Conservation (phyloP, 1,140 invertebrate species). For the Tetragnatha versicolor region DNA sequence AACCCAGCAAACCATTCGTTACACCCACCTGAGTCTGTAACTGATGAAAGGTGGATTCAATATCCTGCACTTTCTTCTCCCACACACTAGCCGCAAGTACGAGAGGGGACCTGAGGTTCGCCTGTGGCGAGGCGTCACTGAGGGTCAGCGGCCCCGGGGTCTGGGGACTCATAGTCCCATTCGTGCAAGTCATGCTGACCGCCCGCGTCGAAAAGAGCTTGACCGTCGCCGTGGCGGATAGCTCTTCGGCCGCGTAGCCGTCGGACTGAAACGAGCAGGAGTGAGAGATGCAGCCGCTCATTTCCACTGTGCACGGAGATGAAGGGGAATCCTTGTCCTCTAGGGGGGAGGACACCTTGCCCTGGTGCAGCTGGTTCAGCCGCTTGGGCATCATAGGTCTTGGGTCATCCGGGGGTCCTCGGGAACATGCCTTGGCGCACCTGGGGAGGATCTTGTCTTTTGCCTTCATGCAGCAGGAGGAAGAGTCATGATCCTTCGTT, state of each 20-base stretch:
- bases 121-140: slow-evolving; percentile 45
- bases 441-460: not conserved
- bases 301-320: slow-evolving; percentile 50
- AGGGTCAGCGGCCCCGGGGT: slow-evolving; percentile 35
- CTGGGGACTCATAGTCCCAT: slow-evolving; percentile 43
- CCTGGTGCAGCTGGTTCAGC: slow-evolving; percentile 17
- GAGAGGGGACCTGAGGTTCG: slow-evolving; percentile 43
- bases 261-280: slow-evolving; percentile 52
- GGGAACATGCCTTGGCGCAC: slow-evolving; percentile 5
- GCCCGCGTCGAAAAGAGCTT: slow-evolving; percentile 43
- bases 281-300: slow-evolving; percentile 47
- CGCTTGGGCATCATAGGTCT: slow-evolving; percentile 25
- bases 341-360: slow-evolving; percentile 29
- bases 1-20: not conserved
- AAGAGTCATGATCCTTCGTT: not conserved
- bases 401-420: not conserved
- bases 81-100: slow-evolving; percentile 51
- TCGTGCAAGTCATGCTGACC: slow-evolving; percentile 50
- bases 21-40: slow-evolving; percentile 55
- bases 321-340: slow-evolving; percentile 41
- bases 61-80: slow-evolving; percentile 54
- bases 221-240: slow-evolving; percentile 50
- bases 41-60: slow-evolving; percentile 52
- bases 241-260: slow-evolving; percentile 48
- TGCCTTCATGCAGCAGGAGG: slow-evolving; percentile 9